Evolutionary conservation across 2,113 vertebrate species (phyloP).

Genomic region (Egretta garzetta): DNA sequence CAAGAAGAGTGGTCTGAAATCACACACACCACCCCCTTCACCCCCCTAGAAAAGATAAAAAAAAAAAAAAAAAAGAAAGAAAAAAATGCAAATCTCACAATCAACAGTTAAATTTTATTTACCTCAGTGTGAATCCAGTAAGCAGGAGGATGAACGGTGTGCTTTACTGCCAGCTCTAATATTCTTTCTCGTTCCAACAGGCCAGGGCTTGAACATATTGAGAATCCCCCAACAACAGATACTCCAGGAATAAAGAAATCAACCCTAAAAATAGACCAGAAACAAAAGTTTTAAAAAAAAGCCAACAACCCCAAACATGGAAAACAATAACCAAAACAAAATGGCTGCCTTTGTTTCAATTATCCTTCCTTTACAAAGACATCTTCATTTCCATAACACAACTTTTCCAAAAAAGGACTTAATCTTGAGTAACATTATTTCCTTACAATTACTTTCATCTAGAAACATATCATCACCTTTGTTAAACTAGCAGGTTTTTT

Average conservation of each 20-base stretch:
- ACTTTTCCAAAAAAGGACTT: background rate
- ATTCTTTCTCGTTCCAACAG: slow-evolving; percentile 83
- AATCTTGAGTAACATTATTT: background rate
- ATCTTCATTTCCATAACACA: background rate
- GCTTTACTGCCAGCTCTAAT: slow-evolving; percentile 92
- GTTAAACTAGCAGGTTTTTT: background rate
- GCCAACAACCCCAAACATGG: background rate
- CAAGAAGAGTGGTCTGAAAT: background rate
- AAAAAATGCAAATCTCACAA: background rate
- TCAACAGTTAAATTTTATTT: background rate
- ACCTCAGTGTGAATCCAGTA: slow-evolving; percentile 91
- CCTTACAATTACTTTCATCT: background rate
- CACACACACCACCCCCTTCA: background rate
- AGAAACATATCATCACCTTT: background rate
- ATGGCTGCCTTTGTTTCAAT: background rate
- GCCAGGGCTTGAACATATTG: slow-evolving; percentile 92
- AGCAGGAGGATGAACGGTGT: slow-evolving; percentile 86
- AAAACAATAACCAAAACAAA: background rate
- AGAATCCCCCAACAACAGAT: slow-evolving; percentile 91
- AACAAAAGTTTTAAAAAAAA: background rate
- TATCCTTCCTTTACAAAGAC: background rate
- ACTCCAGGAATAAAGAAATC: slow-evolving; percentile 93
- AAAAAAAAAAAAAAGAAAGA: no score
- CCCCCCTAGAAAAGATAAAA: background rate
- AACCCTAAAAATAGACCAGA: slow-evolving; percentile 80